Base-by-base conservation (phyloP, 37 sponge, comb jelly and placozoan genomes). In the Dysidea cf. avara region DNA sequence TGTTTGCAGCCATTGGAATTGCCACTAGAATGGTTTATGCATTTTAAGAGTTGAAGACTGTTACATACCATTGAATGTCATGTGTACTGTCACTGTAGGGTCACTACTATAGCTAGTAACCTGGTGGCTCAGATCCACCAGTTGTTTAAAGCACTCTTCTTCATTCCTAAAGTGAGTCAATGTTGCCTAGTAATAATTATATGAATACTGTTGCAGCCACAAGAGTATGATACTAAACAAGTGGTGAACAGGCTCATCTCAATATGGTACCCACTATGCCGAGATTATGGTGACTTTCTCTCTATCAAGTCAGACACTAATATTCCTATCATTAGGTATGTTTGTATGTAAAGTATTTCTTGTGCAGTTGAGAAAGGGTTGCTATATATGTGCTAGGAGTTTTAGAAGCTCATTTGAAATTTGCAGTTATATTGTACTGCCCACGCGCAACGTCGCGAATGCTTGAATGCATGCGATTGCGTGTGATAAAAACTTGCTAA, bases 301-400 rank as follows among this genome's bases (percentile, higher is more conserved):
- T 61, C 81, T 3, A 60, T 86, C 56, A 86, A 86, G 58, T 81
- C 80, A 0, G 46, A 29, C 13, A 34, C 70, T 56, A 86, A 86
- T 57, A 80, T 86, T 13, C 76, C 81, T 0, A 80, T 86, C 49
- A 47, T 63, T 71, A 80, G 80, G 80, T 86, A 86, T 86, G 81
- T 80, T 79, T 53, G 43, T 34, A 7, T 40, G 16, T 47, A 4
- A 25, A 36, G 28, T 7, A 28, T 0, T 57, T 32, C 12, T 53
- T n/a, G 2, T 20, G 4, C 4, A 35, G 53, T 34, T 26, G 21
- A 17, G 59, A 9, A 28, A 17, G 21, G 21, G 59, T 25, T 11
- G n/a, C n/a, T n/a, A n/a, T n/a, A n/a, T n/a, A n/a, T n/a, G n/a
- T n/a, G n/a, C n/a, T n/a, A n/a, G n/a, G n/a, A n/a, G n/a, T n/a